phyloP scores from a whole-genome alignment of 1,140 invertebrate genomes.

The Hyles euphorbiae region DNA sequence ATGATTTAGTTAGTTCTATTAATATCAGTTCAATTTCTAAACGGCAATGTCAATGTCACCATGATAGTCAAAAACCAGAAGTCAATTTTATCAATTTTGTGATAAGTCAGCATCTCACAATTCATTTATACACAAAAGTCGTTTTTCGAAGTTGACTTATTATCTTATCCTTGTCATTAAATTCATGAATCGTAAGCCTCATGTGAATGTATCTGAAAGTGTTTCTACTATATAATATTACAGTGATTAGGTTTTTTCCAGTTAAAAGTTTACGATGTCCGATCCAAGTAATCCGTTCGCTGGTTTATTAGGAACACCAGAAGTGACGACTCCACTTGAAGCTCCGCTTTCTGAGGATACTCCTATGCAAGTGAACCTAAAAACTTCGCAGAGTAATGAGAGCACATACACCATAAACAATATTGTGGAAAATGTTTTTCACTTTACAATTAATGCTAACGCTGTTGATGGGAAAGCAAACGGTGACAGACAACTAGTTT shows the following conservation, averaged over 20 bases:
- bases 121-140: slow-evolving; percentile 10
- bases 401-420: slow-evolving; percentile 50
- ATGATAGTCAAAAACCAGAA: slow-evolving; percentile 5
- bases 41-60: slow-evolving; percentile 2
- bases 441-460: slow-evolving; percentile 78
- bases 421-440: slow-evolving; percentile 80
- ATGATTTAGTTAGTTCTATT: too few relatives aligned
- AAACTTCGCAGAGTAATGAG: slow-evolving; percentile 34
- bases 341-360: slow-evolving; percentile 30
- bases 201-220: background rate
- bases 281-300: slow-evolving; percentile 65
- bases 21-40: too few relatives aligned
- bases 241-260: background rate
- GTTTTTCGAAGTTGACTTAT: background rate
- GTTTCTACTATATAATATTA: background rate
- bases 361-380: slow-evolving; percentile 30
- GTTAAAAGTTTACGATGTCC: slow-evolving; percentile 44
- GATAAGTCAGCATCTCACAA: slow-evolving; percentile 29
- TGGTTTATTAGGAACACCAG: slow-evolving; percentile 53
- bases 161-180: background rate
- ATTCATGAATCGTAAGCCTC: too few relatives aligned
- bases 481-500: slow-evolving; percentile 71
- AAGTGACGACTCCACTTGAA: slow-evolving; percentile 33
- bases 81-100: slow-evolving; percentile 37
- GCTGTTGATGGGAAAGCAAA: slow-evolving; percentile 39